phyloP scores from a whole-genome alignment of 2,113 vertebrate genomes.

The Chrysemys picta region DNA sequence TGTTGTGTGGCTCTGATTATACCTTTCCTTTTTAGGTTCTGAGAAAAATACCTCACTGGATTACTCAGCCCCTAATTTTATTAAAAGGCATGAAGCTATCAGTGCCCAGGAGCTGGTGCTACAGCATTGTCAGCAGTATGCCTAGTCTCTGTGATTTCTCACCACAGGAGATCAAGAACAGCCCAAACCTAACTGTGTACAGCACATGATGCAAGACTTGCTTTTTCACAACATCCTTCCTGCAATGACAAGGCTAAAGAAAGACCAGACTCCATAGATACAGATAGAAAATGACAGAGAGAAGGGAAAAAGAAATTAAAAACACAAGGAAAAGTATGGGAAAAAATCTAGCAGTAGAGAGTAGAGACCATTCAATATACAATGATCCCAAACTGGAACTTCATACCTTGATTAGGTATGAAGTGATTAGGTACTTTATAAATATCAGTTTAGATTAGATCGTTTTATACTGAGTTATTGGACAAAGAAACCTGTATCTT shows the following conservation, averaged over 20 bases:
- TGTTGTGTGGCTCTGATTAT: not conserved
- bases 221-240: slow-evolving; percentile 31
- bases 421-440: rapidly evolving
- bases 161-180: not conserved
- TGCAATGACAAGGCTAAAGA: not conserved
- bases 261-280: not conserved
- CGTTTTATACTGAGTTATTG: not conserved
- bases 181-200: not conserved
- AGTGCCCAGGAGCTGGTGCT: not conserved
- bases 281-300: not conserved
- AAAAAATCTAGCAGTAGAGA: rapidly evolving
- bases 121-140: not conserved
- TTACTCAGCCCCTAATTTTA: not conserved
- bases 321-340: not conserved
- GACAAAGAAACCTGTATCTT: not conserved
- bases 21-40: not conserved
- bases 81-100: not conserved
- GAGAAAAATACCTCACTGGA: not conserved
- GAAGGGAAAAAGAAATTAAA: not conserved
- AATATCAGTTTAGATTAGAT: not conserved
- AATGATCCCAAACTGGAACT: not conserved
- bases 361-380: not conserved
- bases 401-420: not conserved
- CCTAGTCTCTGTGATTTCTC: not conserved
- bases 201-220: slow-evolving; percentile 44